Evolutionary conservation across 2,888 invertebrate species (phyloP).

Genomic region (Campoplex capitator): DNA sequence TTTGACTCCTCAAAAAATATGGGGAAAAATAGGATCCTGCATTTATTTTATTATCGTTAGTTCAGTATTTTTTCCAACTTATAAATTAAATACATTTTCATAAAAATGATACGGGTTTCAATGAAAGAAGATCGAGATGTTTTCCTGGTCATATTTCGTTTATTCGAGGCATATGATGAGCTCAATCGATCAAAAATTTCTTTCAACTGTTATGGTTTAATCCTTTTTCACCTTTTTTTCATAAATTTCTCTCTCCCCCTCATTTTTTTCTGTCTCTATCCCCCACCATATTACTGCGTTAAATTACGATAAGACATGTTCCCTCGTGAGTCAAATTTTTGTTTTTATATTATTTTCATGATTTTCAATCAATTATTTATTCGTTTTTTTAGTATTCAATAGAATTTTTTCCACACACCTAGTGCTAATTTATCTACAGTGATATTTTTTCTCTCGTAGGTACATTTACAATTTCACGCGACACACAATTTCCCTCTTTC

Average conservation of each 20-base stretch:
- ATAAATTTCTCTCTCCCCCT: not conserved
- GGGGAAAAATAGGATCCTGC: not conserved
- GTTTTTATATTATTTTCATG: slow-evolving; percentile 37
- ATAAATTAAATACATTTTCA: not conserved
- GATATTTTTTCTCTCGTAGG: slow-evolving; percentile 76
- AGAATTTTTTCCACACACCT: slow-evolving; percentile 70
- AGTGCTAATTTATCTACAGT: slow-evolving; percentile 84
- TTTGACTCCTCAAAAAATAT: not conserved
- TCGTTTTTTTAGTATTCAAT: slow-evolving; percentile 44
- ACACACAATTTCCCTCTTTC: slow-evolving; percentile 20
- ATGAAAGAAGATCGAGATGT: not conserved
- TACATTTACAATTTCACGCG: slow-evolving; percentile 66
- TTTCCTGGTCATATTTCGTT: slow-evolving; percentile 68
- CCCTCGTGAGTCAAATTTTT: slow-evolving; percentile 70
- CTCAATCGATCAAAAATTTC: slow-evolving; percentile 51
- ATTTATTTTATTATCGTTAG: not conserved
- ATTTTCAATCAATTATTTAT: slow-evolving; percentile 42
- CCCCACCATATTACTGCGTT: slow-evolving; percentile 48
- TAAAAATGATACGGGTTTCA: not conserved
- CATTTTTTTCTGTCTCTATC: slow-evolving; percentile 25
- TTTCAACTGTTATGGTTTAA: slow-evolving; percentile 63
- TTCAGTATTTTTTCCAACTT: not conserved
- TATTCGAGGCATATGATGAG: slow-evolving; percentile 72
- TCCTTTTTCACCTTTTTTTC: not conserved
- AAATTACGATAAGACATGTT: slow-evolving; percentile 76